A percentile compares a stretch with the other conserved stretches of the same genome.
Conservation (phyloP, 2,113 vertebrate species). For the Mus spicilegus region DNA sequence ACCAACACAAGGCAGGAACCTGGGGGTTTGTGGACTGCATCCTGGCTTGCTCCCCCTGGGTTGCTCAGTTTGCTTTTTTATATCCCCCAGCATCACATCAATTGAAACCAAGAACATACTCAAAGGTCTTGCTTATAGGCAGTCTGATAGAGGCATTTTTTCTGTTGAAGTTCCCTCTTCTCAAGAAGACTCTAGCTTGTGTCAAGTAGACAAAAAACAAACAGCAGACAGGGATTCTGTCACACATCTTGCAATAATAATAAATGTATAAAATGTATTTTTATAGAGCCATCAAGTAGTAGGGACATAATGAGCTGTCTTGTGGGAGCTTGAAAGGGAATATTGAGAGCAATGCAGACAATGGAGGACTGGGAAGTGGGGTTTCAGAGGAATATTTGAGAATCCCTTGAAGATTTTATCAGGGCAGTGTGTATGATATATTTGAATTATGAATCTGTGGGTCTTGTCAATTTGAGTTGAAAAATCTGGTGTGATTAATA, state of each 20-base stretch:
- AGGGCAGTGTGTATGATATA: neutral
- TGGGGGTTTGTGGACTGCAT: too few species aligned
- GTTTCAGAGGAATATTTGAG: neutral
- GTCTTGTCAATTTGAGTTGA: neutral
- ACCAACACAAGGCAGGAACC: too few species aligned
- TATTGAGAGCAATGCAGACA: neutral
- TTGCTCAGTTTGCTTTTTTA: too few species aligned
- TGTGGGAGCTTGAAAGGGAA: neutral
- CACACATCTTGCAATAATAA: neutral
- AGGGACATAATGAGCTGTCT: neutral
- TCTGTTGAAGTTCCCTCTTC: neutral
- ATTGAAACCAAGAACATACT: neutral
- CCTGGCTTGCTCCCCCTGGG: too few species aligned
- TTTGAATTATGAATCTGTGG: neutral
- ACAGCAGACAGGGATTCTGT: neutral
- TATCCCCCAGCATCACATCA: too few species aligned
- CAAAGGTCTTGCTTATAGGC: neutral
- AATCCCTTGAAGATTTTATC: neutral
- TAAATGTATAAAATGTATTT: neutral
- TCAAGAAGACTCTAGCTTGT: neutral
- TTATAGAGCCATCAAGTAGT: neutral
- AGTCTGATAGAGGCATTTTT: neutral
- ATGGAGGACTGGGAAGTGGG: neutral
- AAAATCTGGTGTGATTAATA: neutral
- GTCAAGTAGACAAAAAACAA: neutral